Base-by-base conservation (phyloP, 1,140 invertebrate genomes). In the Bilobella aurantiaca region DNA sequence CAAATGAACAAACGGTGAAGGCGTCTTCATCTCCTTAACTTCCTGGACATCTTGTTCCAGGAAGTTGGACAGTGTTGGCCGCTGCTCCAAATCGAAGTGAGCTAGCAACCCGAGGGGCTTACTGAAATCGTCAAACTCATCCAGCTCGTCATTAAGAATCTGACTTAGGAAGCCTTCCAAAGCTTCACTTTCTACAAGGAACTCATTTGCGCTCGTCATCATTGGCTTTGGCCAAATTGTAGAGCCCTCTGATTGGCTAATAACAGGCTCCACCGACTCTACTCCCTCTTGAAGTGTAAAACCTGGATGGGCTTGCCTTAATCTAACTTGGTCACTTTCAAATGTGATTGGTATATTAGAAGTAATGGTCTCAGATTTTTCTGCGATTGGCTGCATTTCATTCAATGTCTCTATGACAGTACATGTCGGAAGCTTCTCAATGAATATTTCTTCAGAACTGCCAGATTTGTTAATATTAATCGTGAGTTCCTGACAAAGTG, bases 391-490 rank as follows among this genome's bases (percentile, higher is more conserved):
- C 23, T 59, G 58, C 12, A 59, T 5, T 18, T 34, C 58, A 59
- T 29, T 34, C 18, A 34, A 5, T 30, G 3, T 29, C 25, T n/a
- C 12, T 8, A 3, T 34, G 58, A 29, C 58, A 59, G 25, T 18
- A 30, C 23, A 16, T 12, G 3, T 53, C 25, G 49, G 21, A n/a
- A 42, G 37, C 37, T 23, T 53, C 21, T 53, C 49, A 53, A 5
- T 23, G 21, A 27, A 59, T 5, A 59, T 29, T 8, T 23, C 58
- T 34, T 59, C 58, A 3, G 5, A 14, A 34, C 58, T 59, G 3
- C 23, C 58, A 8, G 58, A 59, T 29, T 59, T 59, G 31, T 59
- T 59, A 3, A 59, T 59, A 12, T 3, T 8, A 23, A 30, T 59
- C 23, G 16, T 34, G 5, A 34, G 8, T 59, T 59, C 58, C 5